A percentile compares a stretch with the other conserved stretches of the same genome.
These are phyloP conservation scores for Hedychridium roseum DNA, from an alignment of 2,888 invertebrate species.

Conservation along the genomic window DNA sequence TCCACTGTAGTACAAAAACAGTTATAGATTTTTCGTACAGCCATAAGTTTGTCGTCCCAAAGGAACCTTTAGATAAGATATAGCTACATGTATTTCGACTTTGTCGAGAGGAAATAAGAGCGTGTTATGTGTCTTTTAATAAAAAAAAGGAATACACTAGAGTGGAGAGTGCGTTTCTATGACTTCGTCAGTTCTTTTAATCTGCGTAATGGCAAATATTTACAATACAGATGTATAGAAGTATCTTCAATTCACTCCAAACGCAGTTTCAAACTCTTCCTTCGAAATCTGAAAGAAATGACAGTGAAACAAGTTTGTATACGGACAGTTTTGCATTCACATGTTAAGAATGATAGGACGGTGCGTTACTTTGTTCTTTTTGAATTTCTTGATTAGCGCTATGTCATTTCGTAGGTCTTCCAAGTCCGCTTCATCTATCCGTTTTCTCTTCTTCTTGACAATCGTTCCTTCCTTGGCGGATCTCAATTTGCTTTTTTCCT, in stretches of 20 bases:
- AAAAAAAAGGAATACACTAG: no score
- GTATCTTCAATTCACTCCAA: constrained; percentile 45
- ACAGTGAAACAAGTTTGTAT: background rate
- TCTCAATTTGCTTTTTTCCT: constrained; percentile 68
- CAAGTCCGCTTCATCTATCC: constrained; percentile 76
- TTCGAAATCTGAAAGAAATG: constrained; percentile 61
- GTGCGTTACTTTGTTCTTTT: constrained; percentile 75
- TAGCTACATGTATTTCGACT: no score
- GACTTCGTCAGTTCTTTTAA: no score
- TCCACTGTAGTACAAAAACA: no score
- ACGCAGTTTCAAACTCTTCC: constrained; percentile 64
- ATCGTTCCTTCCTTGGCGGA: constrained; percentile 57
- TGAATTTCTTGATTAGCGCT: constrained; percentile 84
- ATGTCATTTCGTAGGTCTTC: constrained; percentile 83
- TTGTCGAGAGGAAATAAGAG: no score
- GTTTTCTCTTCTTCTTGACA: constrained; percentile 66
- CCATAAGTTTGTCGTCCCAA: no score
- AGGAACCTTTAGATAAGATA: no score
- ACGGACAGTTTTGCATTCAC: background rate
- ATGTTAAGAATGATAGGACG: constrained; percentile 2
- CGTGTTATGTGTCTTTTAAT: no score
- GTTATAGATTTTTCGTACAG: no score
- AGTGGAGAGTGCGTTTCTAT: no score
- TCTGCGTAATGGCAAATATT: no score
- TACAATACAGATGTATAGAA: no score